Conservation (phyloP, 2,797 vertebrate species). For the Lacerta agilis region DNA sequence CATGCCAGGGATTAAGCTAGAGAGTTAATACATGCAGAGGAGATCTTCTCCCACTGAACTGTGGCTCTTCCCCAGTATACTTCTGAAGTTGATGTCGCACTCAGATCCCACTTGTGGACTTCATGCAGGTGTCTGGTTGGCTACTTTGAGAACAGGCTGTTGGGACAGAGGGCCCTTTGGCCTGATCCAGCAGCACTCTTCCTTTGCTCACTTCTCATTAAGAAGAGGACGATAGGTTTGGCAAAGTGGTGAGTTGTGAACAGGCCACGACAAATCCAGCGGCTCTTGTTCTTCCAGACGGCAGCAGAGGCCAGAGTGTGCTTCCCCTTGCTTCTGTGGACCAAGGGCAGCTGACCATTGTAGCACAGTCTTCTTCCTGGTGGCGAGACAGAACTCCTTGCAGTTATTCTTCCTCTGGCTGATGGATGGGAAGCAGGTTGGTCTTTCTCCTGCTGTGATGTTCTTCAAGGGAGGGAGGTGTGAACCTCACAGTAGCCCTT, state of each 20-base stretch:
- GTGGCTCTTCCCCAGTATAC: too few species aligned
- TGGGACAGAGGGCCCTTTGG: too few species aligned
- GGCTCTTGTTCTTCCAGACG: not conserved
- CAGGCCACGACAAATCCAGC: not conserved
- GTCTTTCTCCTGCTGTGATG: not conserved
- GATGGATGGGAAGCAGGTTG: not conserved
- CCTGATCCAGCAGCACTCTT: too few species aligned
- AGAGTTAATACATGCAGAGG: too few species aligned
- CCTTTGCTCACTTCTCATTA: too few species aligned
- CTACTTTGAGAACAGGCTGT: too few species aligned
- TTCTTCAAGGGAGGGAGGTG: too few species aligned
- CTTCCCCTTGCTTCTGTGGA: not conserved
- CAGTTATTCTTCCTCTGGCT: not conserved
- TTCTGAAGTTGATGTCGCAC: too few species aligned
- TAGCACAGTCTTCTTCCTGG: not conserved
- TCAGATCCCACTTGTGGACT: too few species aligned
- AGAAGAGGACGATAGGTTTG: not conserved
- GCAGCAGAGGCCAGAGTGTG: not conserved
- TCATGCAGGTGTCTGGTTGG: too few species aligned
- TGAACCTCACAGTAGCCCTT: not conserved
- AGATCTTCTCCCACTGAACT: too few species aligned
- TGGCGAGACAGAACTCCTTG: not conserved
- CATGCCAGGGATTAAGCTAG: too few species aligned
- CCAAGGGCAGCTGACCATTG: not conserved
- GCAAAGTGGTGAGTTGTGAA: not conserved